Evolutionary conservation across 2,113 vertebrate species (phyloP), one percentile per base, ranked within the genome.

Genomic region (Xiphophorus couchianus): DNA sequence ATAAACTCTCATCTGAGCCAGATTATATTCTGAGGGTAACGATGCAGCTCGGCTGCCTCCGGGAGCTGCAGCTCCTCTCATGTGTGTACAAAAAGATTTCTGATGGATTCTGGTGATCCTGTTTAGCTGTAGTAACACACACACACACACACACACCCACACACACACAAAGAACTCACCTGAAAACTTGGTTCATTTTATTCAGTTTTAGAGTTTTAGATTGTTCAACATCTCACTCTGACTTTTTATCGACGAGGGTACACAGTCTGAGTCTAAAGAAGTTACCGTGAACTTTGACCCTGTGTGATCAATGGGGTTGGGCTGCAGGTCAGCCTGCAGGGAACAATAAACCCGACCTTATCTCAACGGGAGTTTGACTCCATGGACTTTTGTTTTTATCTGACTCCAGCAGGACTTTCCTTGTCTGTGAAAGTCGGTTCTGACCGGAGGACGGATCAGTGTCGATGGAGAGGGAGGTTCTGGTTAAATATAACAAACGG

Each of bases 31-130:
- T 54, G 70, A 81, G 69, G 28, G 15, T 84, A 69, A 79, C 75
- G 75, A 67, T 77, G 83, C 80, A 85, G 25, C 73, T 4, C 72
- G n/a, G 75, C 78, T 76, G 83, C 73, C 73, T 37, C 30, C 74
- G 81, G 83, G 81, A 84, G 69, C 69, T 54, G 51, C 8, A 80
- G 74, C 73, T 78, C 75, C 31, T 71, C 68, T 73, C 73, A 0
- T 58, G 48, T 22, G 25, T 58, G 51, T 54, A 82, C 87, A 85
- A 81, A 72, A 66, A 69, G 78, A 86, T 73, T 84, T 86, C 81
- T 83, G 76, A 30, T 75, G 84, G 85, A 88, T 90, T 81, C 80
- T 37, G 68, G 60, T 83, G 27, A 86, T 88, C 84, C 85, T 88
- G 85, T 89, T 90, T 86, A 86, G 81, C 66, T 39, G 69, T 12